phyloP scores from a whole-genome alignment of 53 echinoderm and acorn worm genomes.

The Holothuria scabra region DNA sequence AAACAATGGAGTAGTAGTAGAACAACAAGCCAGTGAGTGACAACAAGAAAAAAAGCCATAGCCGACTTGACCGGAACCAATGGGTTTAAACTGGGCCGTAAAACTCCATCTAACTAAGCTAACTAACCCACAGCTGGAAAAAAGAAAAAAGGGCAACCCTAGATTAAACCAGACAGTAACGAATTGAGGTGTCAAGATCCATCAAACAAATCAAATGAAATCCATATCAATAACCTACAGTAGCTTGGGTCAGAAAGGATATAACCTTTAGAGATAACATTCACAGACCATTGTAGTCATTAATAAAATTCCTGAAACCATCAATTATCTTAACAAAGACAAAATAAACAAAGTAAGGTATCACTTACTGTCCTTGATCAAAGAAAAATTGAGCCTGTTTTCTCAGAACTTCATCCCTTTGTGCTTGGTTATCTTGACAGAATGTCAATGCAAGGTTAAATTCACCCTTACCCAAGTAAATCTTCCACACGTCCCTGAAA shows the following conservation, averaged over 20 bases:
- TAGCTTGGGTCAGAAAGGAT: background rate
- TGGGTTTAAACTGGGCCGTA: too few relatives aligned
- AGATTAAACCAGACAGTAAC: too few relatives aligned
- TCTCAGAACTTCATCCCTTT: slow-evolving; percentile 90
- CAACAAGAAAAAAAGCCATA: too few relatives aligned
- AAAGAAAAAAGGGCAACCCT: too few relatives aligned
- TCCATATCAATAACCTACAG: too few relatives aligned
- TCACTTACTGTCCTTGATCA: slow-evolving; percentile 75
- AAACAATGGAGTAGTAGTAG: too few relatives aligned
- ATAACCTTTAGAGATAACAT: background rate
- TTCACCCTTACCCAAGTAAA: slow-evolving; percentile 92
- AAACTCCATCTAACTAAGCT: too few relatives aligned
- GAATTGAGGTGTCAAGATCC: too few relatives aligned
- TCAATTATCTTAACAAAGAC: background rate
- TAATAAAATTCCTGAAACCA: background rate
- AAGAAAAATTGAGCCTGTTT: slow-evolving; percentile 93
- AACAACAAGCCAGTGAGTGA: too few relatives aligned
- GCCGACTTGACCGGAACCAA: too few relatives aligned
- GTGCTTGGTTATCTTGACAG: slow-evolving; percentile 86
- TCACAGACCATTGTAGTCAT: background rate
- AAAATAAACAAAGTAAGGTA: background rate
- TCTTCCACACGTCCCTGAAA: slow-evolving; percentile 93
- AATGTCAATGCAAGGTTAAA: slow-evolving; percentile 87
- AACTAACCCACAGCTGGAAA: too few relatives aligned
- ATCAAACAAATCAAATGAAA: too few relatives aligned